These are phyloP conservation scores for Spicauda simplicius DNA, from an alignment of 2,888 invertebrate species.

Conservation along the genomic window DNA sequence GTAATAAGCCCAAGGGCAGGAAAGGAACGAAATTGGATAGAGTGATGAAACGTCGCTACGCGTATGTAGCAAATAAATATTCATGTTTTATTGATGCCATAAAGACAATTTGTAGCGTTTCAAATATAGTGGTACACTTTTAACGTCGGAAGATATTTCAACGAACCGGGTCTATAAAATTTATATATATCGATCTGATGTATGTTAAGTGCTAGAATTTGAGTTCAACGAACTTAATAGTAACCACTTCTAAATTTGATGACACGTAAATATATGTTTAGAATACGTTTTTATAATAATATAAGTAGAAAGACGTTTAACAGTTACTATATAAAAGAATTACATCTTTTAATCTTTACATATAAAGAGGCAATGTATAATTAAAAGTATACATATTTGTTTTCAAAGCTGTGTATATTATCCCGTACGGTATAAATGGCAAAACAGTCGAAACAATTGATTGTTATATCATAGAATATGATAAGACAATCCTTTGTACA, in stretches of 20 bases:
- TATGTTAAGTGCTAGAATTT: background rate
- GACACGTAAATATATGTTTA: no score
- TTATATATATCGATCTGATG: background rate
- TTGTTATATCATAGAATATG: background rate
- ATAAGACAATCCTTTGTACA: background rate
- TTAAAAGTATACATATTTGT: no score
- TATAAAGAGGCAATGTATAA: no score
- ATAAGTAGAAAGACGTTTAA: no score
- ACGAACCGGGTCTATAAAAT: background rate
- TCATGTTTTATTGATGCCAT: constrained; percentile 56
- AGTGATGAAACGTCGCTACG: constrained; percentile 53
- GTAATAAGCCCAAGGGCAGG: constrained; percentile 62
- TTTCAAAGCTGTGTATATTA: no score
- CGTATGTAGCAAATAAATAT: constrained; percentile 41
- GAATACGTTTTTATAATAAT: no score
- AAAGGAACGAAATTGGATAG: constrained; percentile 58
- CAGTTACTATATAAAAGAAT: no score
- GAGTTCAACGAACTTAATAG: background rate
- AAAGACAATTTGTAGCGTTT: constrained; percentile 44
- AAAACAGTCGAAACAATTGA: background rate
- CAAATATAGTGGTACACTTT: background rate
- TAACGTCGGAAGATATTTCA: background rate
- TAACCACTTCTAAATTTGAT: no score
- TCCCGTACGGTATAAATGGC: background rate
- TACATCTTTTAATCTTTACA: no score